Evolutionary conservation across 2,113 vertebrate genomes (phyloP).

Genomic region (Pontoporia blainvillei): DNA sequence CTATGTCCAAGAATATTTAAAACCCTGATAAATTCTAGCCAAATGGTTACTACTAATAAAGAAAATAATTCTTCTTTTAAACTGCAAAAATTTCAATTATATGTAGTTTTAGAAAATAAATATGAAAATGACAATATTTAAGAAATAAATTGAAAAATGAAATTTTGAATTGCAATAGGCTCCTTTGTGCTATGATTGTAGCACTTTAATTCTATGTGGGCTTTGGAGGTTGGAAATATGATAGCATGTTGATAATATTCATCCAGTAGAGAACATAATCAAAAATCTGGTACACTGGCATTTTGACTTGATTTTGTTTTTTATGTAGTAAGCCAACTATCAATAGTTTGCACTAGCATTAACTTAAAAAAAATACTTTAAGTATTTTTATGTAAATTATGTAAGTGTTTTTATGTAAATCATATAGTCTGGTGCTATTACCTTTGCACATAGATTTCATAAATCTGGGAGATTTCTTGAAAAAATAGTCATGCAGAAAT

Average conservation of each 20-base stretch:
- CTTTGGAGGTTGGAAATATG: neutral
- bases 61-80: neutral
- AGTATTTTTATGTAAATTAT: neutral
- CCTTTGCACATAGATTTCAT: neutral
- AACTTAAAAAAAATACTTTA: neutral
- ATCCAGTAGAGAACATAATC: neutral
- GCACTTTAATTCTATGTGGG: neutral
- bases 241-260: neutral
- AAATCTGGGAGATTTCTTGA: neutral
- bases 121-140: neutral
- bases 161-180: neutral
- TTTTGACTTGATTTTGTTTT: neutral
- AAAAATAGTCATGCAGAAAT: neutral
- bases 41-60: neutral
- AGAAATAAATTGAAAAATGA: neutral
- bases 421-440: neutral
- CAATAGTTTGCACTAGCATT: neutral
- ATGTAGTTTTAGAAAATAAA: neutral
- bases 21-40: neutral
- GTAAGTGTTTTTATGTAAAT: neutral
- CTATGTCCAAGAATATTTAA: neutral
- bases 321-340: neutral
- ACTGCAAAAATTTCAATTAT: neutral
- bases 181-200: neutral
- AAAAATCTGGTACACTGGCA: neutral